Percentiles rank a stretch among this genome's conserved stretches.
phyloP scores from a whole-genome alignment of 35 echinoderm and acorn worm genomes.

The Lytechinus variegatus region DNA sequence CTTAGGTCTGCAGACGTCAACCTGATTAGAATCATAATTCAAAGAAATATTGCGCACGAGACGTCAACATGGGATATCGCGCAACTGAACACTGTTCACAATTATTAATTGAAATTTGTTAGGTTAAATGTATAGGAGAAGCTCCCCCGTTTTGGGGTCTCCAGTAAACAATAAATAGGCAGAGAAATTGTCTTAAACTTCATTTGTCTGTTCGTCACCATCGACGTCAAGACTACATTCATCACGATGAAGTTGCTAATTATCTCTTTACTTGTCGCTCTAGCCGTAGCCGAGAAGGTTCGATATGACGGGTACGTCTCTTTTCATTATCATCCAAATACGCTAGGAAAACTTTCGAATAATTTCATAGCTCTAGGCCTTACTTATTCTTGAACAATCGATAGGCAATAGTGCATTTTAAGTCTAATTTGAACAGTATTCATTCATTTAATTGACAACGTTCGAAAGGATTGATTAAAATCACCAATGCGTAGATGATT shows the following conservation, averaged over 20 bases:
- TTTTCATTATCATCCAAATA: neutral
- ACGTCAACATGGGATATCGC: neutral
- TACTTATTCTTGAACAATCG: no score
- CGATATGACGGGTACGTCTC: neutral
- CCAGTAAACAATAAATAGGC: neutral
- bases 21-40: no score
- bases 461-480: no score
- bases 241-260: neutral
- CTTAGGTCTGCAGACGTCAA: no score
- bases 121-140: neutral
- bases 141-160: neutral
- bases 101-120: neutral
- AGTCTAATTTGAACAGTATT: no score
- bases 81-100: neutral
- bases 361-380: no score
- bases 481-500: no score
- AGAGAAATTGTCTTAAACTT: neutral
- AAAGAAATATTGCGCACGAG: neutral
- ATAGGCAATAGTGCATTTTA: no score
- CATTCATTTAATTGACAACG: no score
- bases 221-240: neutral
- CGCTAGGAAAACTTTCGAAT: no score
- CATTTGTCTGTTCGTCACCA: neutral
- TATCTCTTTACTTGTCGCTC: neutral
- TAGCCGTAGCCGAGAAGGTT: neutral